Evolutionary conservation across 2,113 vertebrate genomes (phyloP).

Genomic region (Onychostruthus taczanowskii): DNA sequence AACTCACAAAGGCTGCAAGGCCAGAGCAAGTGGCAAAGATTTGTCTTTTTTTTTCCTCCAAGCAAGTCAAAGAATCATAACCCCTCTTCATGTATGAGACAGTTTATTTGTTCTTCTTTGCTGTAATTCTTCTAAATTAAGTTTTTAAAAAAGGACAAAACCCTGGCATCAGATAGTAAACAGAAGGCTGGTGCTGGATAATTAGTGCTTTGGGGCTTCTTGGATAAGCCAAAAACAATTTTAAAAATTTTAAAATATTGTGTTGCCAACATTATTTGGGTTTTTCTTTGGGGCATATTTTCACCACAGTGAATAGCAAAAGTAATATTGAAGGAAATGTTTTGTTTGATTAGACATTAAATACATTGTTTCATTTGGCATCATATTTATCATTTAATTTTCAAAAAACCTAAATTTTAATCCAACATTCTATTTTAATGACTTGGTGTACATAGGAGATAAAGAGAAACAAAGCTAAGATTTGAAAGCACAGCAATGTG

Average conservation of each 20-base stretch:
- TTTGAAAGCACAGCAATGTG: not conserved
- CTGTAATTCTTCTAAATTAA: not conserved
- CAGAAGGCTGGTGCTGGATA: not conserved
- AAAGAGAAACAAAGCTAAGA: not conserved
- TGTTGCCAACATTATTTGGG: not conserved
- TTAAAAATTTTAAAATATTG: not conserved
- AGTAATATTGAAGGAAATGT: not conserved
- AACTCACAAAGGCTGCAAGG: conserved; percentile 34
- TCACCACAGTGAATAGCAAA: not conserved
- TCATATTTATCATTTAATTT: not conserved
- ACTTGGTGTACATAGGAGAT: not conserved
- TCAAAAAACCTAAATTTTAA: not conserved
- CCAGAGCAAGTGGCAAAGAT: not conserved
- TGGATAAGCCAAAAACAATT: not conserved
- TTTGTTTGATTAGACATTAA: not conserved
- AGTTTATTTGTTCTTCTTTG: not conserved
- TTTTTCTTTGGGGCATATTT: not conserved
- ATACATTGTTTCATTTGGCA: not conserved
- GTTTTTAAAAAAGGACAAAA: not conserved
- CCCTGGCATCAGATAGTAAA: not conserved
- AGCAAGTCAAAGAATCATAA: not conserved
- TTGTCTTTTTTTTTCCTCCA: not conserved
- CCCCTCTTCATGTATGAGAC: not conserved
- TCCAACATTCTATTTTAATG: not conserved
- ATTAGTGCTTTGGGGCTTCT: not conserved